A percentile compares a stretch with the other conserved stretches of the same genome.
Evolutionary conservation across 1,140 invertebrate genomes (phyloP).

Genomic region (Drosophila albomicans): DNA sequence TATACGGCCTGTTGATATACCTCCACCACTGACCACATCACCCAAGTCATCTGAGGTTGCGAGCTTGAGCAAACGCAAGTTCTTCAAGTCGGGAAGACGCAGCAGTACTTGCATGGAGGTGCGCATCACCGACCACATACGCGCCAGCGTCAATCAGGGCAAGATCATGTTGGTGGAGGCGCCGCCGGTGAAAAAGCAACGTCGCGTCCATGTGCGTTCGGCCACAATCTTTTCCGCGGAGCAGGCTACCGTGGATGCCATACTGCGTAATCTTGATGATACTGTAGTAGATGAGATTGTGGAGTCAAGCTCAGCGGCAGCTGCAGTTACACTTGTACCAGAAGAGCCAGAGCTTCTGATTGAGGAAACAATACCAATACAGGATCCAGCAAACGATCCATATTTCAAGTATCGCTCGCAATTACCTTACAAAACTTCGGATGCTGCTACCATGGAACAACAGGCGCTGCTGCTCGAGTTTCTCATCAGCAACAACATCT

Average conservation of each 20-base stretch:
- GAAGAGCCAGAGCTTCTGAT: neutral
- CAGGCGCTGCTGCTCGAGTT: slow-evolving; percentile 76
- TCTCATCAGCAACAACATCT: slow-evolving; percentile 77
- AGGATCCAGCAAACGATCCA: slow-evolving; percentile 31
- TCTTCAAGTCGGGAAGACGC: slow-evolving; percentile 71
- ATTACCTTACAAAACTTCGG: slow-evolving; percentile 71
- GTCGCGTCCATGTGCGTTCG: slow-evolving; percentile 62
- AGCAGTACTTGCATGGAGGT: slow-evolving; percentile 76
- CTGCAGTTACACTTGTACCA: neutral
- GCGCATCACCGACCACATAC: slow-evolving; percentile 73
- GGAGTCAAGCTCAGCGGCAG: slow-evolving; percentile 29
- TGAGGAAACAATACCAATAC: too few relatives aligned
- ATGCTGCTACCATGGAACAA: slow-evolving; percentile 68
- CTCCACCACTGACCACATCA: slow-evolving; percentile 7
- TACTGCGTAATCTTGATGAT: slow-evolving; percentile 74
- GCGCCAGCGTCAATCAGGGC: slow-evolving; percentile 70
- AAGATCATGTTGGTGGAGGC: slow-evolving; percentile 68
- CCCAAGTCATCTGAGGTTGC: slow-evolving; percentile 8
- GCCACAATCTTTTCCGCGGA: slow-evolving; percentile 73
- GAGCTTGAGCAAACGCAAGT: slow-evolving; percentile 59
- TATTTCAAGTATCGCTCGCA: slow-evolving; percentile 59
- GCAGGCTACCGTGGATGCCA: slow-evolving; percentile 79
- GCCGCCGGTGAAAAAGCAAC: slow-evolving; percentile 36
- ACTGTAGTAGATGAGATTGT: slow-evolving; percentile 67
- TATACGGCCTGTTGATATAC: slow-evolving; percentile 50